These are phyloP conservation scores for Epizoanthus ramosus DNA, from an alignment of 92 coral and sea anemone species.

Conservation along the genomic window DNA sequence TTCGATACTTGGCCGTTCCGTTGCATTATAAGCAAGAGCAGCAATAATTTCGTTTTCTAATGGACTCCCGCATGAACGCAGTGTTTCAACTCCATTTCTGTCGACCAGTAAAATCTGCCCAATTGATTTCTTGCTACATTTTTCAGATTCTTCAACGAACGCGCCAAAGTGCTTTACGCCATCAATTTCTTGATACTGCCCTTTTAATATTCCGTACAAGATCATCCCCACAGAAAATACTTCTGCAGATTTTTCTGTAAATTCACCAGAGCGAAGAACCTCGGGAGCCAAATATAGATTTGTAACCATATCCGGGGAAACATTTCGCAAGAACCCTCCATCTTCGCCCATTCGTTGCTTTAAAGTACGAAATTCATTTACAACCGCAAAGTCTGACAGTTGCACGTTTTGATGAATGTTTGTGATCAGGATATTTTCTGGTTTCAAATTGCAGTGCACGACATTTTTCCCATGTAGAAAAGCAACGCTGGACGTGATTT, in stretches of 20 bases:
- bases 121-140: background rate
- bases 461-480: background rate
- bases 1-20: background rate
- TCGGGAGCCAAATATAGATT: background rate
- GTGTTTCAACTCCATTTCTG: background rate
- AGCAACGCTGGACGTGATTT: background rate
- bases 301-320: background rate
- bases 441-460: conserved; percentile 9
- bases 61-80: background rate
- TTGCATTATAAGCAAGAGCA: background rate
- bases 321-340: background rate
- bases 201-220: background rate
- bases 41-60: background rate
- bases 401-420: background rate
- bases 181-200: background rate
- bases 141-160: background rate
- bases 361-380: background rate
- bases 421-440: background rate
- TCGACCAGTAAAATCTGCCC: background rate
- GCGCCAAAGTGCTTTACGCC: background rate
- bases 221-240: background rate
- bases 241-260: background rate
- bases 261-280: background rate
- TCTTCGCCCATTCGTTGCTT: background rate
- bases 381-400: conserved; percentile 10